Evolutionary conservation across 1,140 invertebrate genomes (phyloP).

Genomic region (Leptopilina clavipes): DNA sequence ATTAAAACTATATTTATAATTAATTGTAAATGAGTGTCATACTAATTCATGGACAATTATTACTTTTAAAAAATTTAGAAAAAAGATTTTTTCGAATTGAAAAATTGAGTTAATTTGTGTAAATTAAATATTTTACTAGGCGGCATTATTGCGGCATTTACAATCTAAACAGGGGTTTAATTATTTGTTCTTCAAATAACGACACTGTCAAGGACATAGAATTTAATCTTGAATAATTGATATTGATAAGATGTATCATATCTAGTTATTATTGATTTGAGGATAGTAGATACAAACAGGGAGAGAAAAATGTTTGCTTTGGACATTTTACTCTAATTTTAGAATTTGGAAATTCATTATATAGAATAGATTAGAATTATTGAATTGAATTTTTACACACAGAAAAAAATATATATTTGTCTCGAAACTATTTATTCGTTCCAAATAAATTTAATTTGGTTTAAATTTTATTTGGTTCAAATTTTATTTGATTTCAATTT

Average conservation of each 20-base stretch:
- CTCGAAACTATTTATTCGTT: too few species aligned
- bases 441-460: too few species aligned
- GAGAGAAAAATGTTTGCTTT: neutral
- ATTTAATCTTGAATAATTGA: neutral
- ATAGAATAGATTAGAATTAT: too few species aligned
- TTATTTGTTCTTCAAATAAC: neutral
- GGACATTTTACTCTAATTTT: neutral
- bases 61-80: too few species aligned
- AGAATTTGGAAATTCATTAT: neutral
- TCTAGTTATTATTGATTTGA: neutral
- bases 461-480: too few species aligned
- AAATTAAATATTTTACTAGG: neutral
- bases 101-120: too few species aligned
- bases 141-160: neutral
- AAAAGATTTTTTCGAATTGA: neutral
- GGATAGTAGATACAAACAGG: too few species aligned
- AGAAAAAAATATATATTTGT: too few species aligned
- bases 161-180: neutral
- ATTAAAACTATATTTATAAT: slow-evolving; percentile 17
- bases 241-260: neutral
- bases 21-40: too few species aligned
- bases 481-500: too few species aligned
- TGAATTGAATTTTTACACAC: too few species aligned
- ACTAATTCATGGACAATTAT: too few species aligned
- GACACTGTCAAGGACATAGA: neutral